A percentile compares a stretch with the other conserved stretches of the same genome.
These are phyloP conservation scores for Pseudococcus longispinus DNA, from an alignment of 2,888 invertebrate genomes.

Conservation along the genomic window DNA sequence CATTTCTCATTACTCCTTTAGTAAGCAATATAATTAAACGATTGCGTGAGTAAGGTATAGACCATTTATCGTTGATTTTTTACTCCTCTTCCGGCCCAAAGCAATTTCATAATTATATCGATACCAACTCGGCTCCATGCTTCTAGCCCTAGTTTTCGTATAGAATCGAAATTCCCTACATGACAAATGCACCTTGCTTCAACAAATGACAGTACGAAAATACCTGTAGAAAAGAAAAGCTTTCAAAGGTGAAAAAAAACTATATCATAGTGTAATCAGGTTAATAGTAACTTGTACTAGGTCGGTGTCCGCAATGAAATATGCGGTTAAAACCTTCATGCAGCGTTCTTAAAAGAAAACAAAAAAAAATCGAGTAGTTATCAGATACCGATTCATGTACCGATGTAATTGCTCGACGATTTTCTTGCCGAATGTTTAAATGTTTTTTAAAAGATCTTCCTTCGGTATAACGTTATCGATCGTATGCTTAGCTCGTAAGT, in stretches of 20 bases:
- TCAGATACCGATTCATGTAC: constrained; percentile 14
- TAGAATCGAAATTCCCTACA: not conserved
- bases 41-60: not conserved
- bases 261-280: not conserved
- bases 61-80: not conserved
- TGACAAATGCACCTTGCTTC: not conserved
- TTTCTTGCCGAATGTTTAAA: not conserved
- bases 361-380: constrained; percentile 3
- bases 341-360: not conserved
- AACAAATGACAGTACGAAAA: constrained; percentile 6
- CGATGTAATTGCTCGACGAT: not conserved
- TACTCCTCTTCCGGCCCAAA: not conserved
- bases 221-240: not conserved
- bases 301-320: constrained; percentile 24
- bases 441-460: not conserved
- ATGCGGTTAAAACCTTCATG: not conserved
- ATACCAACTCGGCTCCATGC: not conserved
- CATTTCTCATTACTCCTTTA: not conserved
- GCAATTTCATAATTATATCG: not conserved
- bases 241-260: not conserved
- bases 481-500: not conserved
- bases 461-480: not conserved
- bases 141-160: not conserved
- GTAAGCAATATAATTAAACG: not conserved
- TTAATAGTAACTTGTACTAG: constrained; percentile 35